A percentile compares a stretch with the other conserved stretches of the same genome.
Conservation (phyloP, 2,113 vertebrate genomes). For the Bolborhynchus lineola region DNA sequence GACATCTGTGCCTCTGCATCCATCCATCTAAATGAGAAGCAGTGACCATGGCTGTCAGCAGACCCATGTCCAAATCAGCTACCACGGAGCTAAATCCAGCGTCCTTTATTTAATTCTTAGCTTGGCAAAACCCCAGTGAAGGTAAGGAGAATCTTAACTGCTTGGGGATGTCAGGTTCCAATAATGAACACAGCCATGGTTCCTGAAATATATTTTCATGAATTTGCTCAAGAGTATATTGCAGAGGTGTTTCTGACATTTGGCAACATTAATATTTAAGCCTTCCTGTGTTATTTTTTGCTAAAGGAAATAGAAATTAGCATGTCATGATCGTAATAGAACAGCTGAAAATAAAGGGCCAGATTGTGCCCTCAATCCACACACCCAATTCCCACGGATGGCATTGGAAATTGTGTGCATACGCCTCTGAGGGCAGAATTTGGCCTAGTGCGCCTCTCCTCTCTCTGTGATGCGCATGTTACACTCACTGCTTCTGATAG, state of each 20-base stretch:
- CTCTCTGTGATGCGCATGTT: rapidly evolving
- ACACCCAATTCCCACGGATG: neutral
- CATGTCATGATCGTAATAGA: constrained; percentile 18
- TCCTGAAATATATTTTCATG: constrained; percentile 8
- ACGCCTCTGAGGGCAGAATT: neutral
- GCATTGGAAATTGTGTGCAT: neutral
- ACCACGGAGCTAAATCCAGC: neutral
- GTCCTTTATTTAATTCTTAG: neutral
- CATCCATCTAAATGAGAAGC: neutral
- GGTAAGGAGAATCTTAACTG: constrained; percentile 17
- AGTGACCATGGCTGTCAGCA: neutral
- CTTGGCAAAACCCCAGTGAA: neutral
- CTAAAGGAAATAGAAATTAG: constrained; percentile 47
- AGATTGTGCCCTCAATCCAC: constrained; percentile 51
- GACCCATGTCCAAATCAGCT: neutral
- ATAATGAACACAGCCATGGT: neutral
- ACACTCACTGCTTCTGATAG: rapidly evolving
- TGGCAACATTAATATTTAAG: constrained; percentile 58
- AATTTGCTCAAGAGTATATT: constrained; percentile 10
- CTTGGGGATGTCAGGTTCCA: constrained; percentile 8
- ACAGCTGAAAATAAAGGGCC: constrained; percentile 27
- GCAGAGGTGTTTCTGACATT: constrained; percentile 53
- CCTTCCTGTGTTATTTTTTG: constrained; percentile 46
- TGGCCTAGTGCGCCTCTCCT: neutral
- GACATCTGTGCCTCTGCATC: neutral